Evolutionary conservation across 2,113 vertebrate genomes (phyloP).

Genomic region (Sebastes schlegelii): DNA sequence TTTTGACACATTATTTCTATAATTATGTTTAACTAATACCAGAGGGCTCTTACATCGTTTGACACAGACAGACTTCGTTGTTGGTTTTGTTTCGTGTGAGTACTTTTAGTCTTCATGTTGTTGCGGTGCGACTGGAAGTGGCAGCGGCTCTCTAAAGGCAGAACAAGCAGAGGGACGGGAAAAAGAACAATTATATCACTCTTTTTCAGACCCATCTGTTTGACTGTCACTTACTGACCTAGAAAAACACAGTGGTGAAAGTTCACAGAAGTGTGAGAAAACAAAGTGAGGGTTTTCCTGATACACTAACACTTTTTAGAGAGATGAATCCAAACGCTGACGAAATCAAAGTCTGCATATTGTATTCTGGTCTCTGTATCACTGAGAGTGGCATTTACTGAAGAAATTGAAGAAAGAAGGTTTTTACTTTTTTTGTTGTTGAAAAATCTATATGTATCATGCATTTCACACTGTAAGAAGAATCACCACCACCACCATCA

Average conservation of each 20-base stretch:
- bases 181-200: constrained; percentile 19
- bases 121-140: constrained; percentile 14
- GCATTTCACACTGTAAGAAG: not conserved
- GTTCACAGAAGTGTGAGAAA: constrained; percentile 5
- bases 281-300: not conserved
- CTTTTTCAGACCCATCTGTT: constrained; percentile 60
- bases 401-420: not conserved
- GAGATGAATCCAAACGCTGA: not conserved
- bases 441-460: not conserved
- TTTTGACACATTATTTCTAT: not conserved
- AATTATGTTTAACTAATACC: not conserved
- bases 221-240: constrained; percentile 57
- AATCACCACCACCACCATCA: not conserved
- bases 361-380: not conserved
- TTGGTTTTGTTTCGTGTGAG: constrained; percentile 14
- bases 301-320: not conserved
- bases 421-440: not conserved
- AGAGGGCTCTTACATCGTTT: not conserved
- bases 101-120: not conserved
- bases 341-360: not conserved
- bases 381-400: not conserved
- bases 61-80: not conserved
- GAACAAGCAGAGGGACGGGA: constrained; percentile 19
- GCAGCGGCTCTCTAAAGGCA: constrained; percentile 35
- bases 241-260: constrained; percentile 45